A percentile compares a stretch with the other conserved stretches of the same genome.
Evolutionary conservation across 2,797 vertebrate species (phyloP).

Genomic region (Schizopygopsis pylzovi): DNA sequence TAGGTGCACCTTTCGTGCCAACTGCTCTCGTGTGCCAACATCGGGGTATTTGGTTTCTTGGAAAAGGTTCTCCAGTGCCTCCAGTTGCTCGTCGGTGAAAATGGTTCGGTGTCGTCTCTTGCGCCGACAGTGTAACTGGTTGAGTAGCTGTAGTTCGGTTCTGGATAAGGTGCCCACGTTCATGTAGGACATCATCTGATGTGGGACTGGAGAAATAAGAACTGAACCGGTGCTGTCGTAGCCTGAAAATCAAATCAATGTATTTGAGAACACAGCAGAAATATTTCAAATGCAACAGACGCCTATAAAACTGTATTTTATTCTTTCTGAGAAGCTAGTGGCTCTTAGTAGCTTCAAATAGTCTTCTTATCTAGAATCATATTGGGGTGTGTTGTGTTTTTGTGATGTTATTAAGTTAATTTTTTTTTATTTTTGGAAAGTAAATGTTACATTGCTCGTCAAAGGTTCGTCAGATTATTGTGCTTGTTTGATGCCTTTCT

Average conservation of each 20-base stretch:
- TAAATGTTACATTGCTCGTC: not conserved
- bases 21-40: constrained; percentile 94
- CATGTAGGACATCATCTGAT: constrained; percentile 98
- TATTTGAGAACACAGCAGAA: not conserved
- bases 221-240: constrained; percentile 91
- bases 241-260: constrained; percentile 71
- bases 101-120: constrained; percentile 96
- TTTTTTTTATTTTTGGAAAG: not conserved
- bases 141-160: constrained; percentile 93
- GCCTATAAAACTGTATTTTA: no score
- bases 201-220: constrained; percentile 91
- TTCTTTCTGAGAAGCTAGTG: not conserved
- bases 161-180: constrained; percentile 94
- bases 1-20: constrained; percentile 95
- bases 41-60: constrained; percentile 99
- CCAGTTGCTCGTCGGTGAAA: constrained; percentile 97
- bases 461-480: not conserved
- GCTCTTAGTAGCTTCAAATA: not conserved
- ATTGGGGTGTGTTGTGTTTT: no score
- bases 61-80: constrained; percentile 95
- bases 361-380: not conserved
- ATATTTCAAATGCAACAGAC: not conserved
- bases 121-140: constrained; percentile 94
- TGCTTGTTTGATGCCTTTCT: not conserved
- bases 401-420: not conserved